Percentiles rank a stretch among this genome's conserved stretches.
Conservation (phyloP, 2,113 vertebrate species). For the Pongo pygmaeus region DNA sequence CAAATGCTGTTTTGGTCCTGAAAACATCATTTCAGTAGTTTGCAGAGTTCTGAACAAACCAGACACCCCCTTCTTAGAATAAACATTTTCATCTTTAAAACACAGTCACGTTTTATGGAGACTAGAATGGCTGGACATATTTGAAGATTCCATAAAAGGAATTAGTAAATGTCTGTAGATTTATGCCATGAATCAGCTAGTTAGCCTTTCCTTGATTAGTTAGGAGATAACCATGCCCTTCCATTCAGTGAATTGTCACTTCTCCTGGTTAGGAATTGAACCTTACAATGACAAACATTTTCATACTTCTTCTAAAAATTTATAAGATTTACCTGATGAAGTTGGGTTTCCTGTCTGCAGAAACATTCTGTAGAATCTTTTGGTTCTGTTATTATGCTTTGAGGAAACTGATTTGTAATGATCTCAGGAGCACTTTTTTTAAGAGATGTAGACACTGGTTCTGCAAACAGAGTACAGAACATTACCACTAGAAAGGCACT, state of each 20-base stretch:
- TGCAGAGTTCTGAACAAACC: slow-evolving; percentile 14
- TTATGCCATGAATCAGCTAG: neutral
- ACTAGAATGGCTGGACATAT: neutral
- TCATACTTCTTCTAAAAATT: slow-evolving; percentile 58
- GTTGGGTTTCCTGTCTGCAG: slow-evolving; percentile 78
- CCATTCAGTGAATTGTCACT: neutral
- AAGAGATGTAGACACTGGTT: slow-evolving; percentile 70
- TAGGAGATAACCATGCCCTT: neutral
- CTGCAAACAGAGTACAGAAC: slow-evolving; percentile 70
- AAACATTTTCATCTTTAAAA: slow-evolving; percentile 5
- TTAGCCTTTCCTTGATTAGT: neutral
- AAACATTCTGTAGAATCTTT: slow-evolving; percentile 78
- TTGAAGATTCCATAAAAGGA: slow-evolving; percentile 18
- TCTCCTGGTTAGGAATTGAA: neutral
- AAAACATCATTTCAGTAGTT: slow-evolving; percentile 1
- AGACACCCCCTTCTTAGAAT: neutral
- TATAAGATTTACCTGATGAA: slow-evolving; percentile 80
- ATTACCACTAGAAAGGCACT: neutral
- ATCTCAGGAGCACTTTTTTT: slow-evolving; percentile 81
- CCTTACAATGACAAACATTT: slow-evolving; percentile 12
- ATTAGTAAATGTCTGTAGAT: slow-evolving; percentile 9
- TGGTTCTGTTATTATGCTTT: slow-evolving; percentile 71
- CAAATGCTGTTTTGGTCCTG: neutral
- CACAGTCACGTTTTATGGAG: neutral
- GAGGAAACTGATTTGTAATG: slow-evolving; percentile 74